Evolutionary conservation across 2,797 vertebrate species (phyloP).

Genomic region (Phataginus tetradactyla): DNA sequence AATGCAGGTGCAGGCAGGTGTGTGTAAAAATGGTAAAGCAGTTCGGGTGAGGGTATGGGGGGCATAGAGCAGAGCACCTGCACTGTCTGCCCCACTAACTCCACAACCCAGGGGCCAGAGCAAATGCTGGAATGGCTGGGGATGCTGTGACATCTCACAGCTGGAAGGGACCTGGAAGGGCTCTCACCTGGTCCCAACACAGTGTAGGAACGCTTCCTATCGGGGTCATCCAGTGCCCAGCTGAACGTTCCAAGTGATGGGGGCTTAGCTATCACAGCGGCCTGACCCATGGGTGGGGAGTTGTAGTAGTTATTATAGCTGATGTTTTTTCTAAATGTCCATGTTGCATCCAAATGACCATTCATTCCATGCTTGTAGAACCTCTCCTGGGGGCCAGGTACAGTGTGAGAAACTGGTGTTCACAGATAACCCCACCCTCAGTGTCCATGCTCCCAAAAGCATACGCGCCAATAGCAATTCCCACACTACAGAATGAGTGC

Average conservation of each 20-base stretch:
- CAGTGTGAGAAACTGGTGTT: not conserved
- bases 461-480: not conserved
- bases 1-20: not conserved
- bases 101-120: not conserved
- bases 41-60: accelerated
- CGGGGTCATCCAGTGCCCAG: not conserved
- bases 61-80: not conserved
- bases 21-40: not conserved
- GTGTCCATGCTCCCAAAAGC: not conserved
- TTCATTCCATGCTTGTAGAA: not conserved
- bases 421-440: too few species aligned
- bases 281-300: not conserved
- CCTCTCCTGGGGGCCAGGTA: not conserved
- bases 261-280: not conserved
- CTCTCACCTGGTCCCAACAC: not conserved
- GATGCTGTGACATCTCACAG: not conserved
- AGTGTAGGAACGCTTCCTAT: not conserved
- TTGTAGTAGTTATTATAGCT: not conserved
- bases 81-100: not conserved
- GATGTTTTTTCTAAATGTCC: not conserved
- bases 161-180: not conserved
- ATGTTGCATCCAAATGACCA: not conserved
- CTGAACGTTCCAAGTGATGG: not conserved
- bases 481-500: not conserved
- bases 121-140: not conserved